A percentile compares a stretch with the other conserved stretches of the same genome.
Evolutionary conservation across 2,113 vertebrate species (phyloP).

Genomic region (Chiloscyllium plagiosum): DNA sequence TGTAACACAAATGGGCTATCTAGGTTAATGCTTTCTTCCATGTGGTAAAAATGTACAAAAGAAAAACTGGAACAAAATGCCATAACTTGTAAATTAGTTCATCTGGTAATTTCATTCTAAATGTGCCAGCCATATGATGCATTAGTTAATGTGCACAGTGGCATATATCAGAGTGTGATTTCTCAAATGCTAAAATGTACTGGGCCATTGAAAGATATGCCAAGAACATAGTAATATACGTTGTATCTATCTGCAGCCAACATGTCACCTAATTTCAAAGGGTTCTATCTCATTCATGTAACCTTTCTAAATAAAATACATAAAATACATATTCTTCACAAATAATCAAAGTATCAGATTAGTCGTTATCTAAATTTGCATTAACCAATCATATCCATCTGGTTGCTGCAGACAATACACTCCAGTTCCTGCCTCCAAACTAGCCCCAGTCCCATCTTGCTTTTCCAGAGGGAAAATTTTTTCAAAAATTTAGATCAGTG

Average conservation of each 20-base stretch:
- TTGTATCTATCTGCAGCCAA: background rate
- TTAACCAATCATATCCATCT: background rate
- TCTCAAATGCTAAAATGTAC: background rate
- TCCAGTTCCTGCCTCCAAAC: background rate
- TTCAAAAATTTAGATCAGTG: background rate
- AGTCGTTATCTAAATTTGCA: background rate
- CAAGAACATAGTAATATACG: background rate
- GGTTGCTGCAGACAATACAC: background rate
- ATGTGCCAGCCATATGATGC: background rate
- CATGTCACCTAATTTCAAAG: background rate
- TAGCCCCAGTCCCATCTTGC: background rate
- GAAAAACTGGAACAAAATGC: background rate
- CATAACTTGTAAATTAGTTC: background rate
- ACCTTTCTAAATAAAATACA: background rate
- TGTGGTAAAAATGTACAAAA: background rate
- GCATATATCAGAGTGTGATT: background rate
- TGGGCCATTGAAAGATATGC: background rate
- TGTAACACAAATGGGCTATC: background rate
- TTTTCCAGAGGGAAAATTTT: background rate
- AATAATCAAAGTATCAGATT: background rate
- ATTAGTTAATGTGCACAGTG: background rate
- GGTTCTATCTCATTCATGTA: background rate
- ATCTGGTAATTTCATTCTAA: background rate
- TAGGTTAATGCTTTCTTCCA: background rate
- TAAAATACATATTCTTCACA: background rate